Conservation (phyloP, 2,888 invertebrate genomes). For the Xestia ashworthii region DNA sequence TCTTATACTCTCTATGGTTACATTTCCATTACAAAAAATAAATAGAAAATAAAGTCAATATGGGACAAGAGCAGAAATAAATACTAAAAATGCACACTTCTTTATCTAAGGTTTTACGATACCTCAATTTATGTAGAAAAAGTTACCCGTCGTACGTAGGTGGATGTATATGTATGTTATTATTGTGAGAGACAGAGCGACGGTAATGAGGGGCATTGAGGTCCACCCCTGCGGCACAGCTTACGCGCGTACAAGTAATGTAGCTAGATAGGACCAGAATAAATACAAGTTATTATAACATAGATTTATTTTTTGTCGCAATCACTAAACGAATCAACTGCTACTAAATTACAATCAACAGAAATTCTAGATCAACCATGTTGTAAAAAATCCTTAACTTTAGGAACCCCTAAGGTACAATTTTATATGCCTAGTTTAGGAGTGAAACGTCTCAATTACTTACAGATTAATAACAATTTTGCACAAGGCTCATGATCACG, state of each 20-base stretch:
- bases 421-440: no score
- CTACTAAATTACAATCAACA: no score
- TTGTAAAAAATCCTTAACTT: no score
- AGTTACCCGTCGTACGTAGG: not conserved
- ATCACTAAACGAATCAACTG: not conserved
- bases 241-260: not conserved
- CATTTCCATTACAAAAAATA: not conserved
- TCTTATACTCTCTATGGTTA: no score
- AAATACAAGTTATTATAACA: not conserved
- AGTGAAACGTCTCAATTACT: no score
- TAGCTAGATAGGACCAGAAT: not conserved
- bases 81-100: not conserved
- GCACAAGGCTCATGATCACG: no score
- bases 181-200: not conserved
- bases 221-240: not conserved
- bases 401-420: no score
- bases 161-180: not conserved
- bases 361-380: no score
- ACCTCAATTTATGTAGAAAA: not conserved
- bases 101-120: not conserved
- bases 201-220: not conserved
- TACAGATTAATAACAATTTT: no score
- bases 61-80: not conserved
- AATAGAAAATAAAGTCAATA: no score
- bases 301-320: not conserved